Base-by-base conservation (phyloP, 2,888 invertebrate genomes). In the Mythimna pallens region DNA sequence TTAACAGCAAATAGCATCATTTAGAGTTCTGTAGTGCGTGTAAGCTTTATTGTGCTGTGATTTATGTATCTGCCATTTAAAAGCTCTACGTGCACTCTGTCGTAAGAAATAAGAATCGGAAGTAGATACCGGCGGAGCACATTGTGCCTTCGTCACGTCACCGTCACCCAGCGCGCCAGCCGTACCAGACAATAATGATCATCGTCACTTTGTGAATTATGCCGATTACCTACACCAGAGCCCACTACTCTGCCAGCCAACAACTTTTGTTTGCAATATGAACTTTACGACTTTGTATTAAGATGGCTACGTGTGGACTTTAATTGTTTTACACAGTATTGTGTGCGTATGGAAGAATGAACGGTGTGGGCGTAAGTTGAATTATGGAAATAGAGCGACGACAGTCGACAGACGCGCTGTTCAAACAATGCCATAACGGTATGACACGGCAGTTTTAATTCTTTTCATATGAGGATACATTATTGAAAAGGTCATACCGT, bases 361-460 rank as follows among this genome's bases (percentile, higher is more conserved):
- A 87, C 85, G 81, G 79, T 88, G 93, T 94, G 91, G 93, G 94
- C 88, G 93, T 91, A 84, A 82, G 87, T 90, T 92, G 93, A 94
- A 92, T 93, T 95, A 95, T 94, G 94, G 93, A 94, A 94, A 94
- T 94, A 90, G 94, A 94, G 91, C 94, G 90, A 84, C 89, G 91
- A 89, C 91, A 86, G 88, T 67, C 86, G 76, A 73, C 79, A 85
- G 81, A 66, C 77, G 79, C 85, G 69, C 79, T 89, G 89, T 91
- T 91, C 92, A 94, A 94, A 95, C 94, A 95, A 94, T 94, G 89
- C 93, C 88, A 88, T 94, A 94, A 94, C 94, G 94, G 94, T 91
- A 92, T 90, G 92, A 88, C 85, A 86, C 76, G 86, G 88, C 89
- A 88, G 91, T 93, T 92, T 93, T 91, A 91, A 94, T 93, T 91